Conservation (phyloP, 2,113 vertebrate genomes). For the Thymallus thymallus region DNA sequence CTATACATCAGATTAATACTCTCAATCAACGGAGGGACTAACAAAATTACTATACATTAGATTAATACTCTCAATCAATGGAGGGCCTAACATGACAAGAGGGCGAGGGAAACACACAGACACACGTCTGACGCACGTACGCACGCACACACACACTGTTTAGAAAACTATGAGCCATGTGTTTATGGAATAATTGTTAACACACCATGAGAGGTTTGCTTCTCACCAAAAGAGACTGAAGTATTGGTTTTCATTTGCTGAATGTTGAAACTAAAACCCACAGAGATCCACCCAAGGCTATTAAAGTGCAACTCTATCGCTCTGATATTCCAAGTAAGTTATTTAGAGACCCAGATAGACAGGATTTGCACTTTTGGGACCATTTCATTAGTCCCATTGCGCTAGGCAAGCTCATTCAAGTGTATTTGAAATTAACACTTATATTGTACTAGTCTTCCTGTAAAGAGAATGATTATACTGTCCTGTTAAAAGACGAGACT, state of each 20-base stretch:
- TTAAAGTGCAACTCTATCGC: not conserved
- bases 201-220: constrained; percentile 3
- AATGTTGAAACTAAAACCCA: too few relatives aligned
- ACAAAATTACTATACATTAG: constrained; percentile 20
- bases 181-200: constrained; percentile 17
- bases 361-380: not conserved
- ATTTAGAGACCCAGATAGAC: not conserved
- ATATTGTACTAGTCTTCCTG: not conserved
- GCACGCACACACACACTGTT: too few relatives aligned
- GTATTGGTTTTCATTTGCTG: constrained; percentile 27
- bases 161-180: constrained; percentile 13
- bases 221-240: constrained; percentile 18
- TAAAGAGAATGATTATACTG: not conserved
- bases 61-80: constrained; percentile 10
- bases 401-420: too few relatives aligned
- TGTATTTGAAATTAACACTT: too few relatives aligned
- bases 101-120: not conserved
- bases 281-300: too few relatives aligned
- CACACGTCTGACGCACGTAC: too few relatives aligned
- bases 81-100: not conserved
- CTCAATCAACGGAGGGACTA: constrained; percentile 8
- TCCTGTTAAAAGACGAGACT: not conserved
- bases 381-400: too few relatives aligned
- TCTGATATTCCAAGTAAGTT: not conserved
- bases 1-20: constrained; percentile 10